phyloP scores from a whole-genome alignment of 2,888 invertebrate genomes.

The Drosophila multiciliata region DNA sequence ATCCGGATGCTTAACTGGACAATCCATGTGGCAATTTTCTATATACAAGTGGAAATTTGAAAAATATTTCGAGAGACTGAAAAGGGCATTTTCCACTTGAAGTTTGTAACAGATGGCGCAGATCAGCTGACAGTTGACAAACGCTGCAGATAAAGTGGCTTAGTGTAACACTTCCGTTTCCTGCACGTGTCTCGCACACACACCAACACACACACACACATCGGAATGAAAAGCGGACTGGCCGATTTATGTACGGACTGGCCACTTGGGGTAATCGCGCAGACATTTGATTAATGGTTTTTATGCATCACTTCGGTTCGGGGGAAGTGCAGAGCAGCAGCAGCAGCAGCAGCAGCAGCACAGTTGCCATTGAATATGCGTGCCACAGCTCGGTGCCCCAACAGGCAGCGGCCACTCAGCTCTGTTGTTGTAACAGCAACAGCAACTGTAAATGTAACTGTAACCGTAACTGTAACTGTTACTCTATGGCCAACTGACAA shows the following conservation, averaged over 20 bases:
- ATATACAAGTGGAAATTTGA: background rate
- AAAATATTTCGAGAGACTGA: background rate
- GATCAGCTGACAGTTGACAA: conserved; percentile 55
- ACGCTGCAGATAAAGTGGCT: conserved; percentile 69
- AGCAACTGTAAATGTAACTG: background rate
- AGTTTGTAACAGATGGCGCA: conserved; percentile 36
- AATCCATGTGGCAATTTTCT: background rate
- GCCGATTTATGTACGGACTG: background rate
- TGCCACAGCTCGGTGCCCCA: conserved; percentile 42
- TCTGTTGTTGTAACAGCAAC: background rate
- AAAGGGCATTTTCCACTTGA: background rate
- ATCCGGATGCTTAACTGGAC: background rate
- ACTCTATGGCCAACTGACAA: conserved; percentile 20
- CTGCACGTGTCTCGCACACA: conserved; percentile 32
- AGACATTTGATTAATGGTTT: conserved; percentile 75
- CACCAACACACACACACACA: conserved; percentile 3
- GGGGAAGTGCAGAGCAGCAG: conserved; percentile 47
- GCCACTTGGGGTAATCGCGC: conserved; percentile 5
- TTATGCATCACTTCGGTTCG: conserved; percentile 38
- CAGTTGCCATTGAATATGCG: conserved; percentile 62
- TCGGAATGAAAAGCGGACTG: background rate
- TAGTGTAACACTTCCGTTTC: conserved; percentile 74
- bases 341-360: conserved; percentile 26
- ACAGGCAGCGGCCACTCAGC: conserved; percentile 17
- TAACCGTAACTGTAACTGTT: conserved; percentile 1